A percentile compares a stretch with the other conserved stretches of the same genome.
Conservation (phyloP, 2,113 vertebrate genomes). For the Arenaria interpres region DNA sequence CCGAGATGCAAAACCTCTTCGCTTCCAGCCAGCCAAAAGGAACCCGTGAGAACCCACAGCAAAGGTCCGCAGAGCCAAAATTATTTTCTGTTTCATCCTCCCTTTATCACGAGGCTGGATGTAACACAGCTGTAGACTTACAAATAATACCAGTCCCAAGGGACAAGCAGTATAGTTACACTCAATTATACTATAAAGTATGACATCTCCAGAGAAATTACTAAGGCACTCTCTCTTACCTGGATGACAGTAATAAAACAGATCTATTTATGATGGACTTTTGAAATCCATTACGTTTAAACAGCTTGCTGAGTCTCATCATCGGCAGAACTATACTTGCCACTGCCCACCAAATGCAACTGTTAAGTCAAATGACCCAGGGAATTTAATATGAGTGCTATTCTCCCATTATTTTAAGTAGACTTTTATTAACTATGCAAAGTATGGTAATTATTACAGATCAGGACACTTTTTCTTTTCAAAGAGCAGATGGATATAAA, state of each 20-base stretch:
- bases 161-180: constrained; percentile 57
- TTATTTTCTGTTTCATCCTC: neutral
- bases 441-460: constrained; percentile 11
- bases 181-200: constrained; percentile 69
- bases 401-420: constrained; percentile 37
- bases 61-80: neutral
- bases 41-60: neutral
- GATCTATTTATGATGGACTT: constrained; percentile 67
- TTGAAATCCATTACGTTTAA: constrained; percentile 48
- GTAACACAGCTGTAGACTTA: constrained; percentile 51
- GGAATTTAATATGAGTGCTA: neutral
- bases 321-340: neutral
- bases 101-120: constrained; percentile 6
- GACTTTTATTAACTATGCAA: constrained; percentile 36
- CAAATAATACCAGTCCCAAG: constrained; percentile 39
- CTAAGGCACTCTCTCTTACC: constrained; percentile 51
- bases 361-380: constrained; percentile 33
- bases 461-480: neutral
- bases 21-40: neutral
- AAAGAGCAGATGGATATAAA: neutral
- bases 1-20: neutral
- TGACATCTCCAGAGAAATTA: constrained; percentile 68
- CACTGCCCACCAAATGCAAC: constrained; percentile 39
- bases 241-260: constrained; percentile 68
- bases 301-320: constrained; percentile 59